Evolutionary conservation across 2,113 vertebrate genomes (phyloP).

Genomic region (Takifugu bimaculatus): DNA sequence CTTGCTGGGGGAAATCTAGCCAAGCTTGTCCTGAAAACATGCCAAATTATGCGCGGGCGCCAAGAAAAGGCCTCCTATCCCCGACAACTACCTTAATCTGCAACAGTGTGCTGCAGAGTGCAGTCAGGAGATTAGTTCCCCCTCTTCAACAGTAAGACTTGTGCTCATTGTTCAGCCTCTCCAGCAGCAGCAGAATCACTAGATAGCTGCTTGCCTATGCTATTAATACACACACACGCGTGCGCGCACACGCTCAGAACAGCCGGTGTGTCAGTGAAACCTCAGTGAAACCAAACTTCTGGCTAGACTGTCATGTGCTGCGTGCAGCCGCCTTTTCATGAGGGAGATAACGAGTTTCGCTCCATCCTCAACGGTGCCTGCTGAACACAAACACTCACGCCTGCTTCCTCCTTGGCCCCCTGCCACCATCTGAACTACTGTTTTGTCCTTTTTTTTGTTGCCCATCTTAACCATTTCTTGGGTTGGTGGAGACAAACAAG

Average conservation of each 20-base stretch:
- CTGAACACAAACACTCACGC: conserved; percentile 27
- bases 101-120: conserved; percentile 28
- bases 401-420: conserved; percentile 46
- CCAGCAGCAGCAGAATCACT: conserved; percentile 12
- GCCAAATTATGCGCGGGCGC: conserved; percentile 39
- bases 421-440: conserved; percentile 42
- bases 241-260: not conserved
- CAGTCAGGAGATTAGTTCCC: conserved; percentile 40
- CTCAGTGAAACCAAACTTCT: conserved; percentile 44
- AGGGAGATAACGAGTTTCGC: conserved; percentile 56
- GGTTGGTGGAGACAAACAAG: conserved; percentile 44
- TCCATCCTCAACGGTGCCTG: conserved; percentile 24
- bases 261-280: conserved; percentile 32
- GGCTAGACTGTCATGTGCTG: conserved; percentile 26
- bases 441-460: conserved; percentile 16
- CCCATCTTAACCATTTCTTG: conserved; percentile 28
- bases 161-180: not conserved
- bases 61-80: conserved; percentile 9
- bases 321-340: conserved; percentile 22
- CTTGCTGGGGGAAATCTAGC: conserved; percentile 20
- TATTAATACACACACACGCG: not conserved
- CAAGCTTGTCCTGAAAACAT: conserved; percentile 30
- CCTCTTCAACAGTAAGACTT: conserved; percentile 16
- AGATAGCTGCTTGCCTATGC: conserved; percentile 18
- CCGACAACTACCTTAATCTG: conserved; percentile 45